A percentile compares a stretch with the other conserved stretches of the same genome.
Conservation (phyloP, 2,888 invertebrate genomes). For the Hydrotaea cyrtoneurina region DNA sequence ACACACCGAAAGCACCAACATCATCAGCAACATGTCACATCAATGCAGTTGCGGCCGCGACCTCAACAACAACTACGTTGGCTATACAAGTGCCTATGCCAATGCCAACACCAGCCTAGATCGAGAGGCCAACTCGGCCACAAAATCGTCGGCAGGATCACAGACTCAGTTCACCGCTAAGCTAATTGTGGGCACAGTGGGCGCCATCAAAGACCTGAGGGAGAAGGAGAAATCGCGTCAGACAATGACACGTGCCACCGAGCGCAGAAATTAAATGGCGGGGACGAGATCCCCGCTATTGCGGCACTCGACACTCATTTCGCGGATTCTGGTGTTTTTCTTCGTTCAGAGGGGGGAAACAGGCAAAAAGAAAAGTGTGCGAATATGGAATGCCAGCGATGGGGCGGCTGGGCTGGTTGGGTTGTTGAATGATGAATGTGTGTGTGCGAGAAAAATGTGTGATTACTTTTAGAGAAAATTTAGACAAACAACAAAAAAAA, state of each 20-base stretch:
- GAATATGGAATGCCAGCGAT: neutral
- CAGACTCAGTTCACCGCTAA: conserved; percentile 85
- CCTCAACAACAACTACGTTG: conserved; percentile 81
- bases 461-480: conserved; percentile 35
- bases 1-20: no score
- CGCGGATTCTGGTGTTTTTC: neutral
- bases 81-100: conserved; percentile 80
- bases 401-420: neutral
- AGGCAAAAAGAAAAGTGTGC: conserved; percentile 1
- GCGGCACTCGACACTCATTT: neutral
- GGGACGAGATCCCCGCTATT: neutral
- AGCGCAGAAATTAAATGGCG: conserved; percentile 76
- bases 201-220: conserved; percentile 88
- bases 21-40: conserved; percentile 79
- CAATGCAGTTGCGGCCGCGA: conserved; percentile 81
- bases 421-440: neutral
- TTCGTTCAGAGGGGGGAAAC: neutral
- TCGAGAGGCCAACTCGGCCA: conserved; percentile 74
- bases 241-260: conserved; percentile 81
- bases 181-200: conserved; percentile 87
- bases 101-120: conserved; percentile 78
- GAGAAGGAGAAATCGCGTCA: conserved; percentile 86
- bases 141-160: conserved; percentile 70
- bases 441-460: conserved; percentile 15
- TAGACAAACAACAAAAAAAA: conserved; percentile 12